Evolutionary conservation across 2,888 invertebrate species (phyloP).

Genomic region (Volucella inanis): DNA sequence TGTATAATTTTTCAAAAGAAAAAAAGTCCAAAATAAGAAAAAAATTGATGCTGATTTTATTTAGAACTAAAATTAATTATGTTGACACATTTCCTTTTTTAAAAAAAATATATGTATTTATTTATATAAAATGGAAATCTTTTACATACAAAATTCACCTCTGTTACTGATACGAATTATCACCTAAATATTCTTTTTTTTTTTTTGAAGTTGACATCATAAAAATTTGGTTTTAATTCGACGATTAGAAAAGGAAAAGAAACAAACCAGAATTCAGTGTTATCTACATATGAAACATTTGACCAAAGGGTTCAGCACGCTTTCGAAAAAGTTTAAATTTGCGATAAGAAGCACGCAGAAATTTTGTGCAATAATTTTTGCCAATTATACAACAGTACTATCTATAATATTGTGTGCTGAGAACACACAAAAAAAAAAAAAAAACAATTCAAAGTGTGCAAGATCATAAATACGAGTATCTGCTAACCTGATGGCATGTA

Average conservation of each 20-base stretch:
- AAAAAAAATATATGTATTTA: background rate
- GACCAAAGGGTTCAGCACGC: conserved; percentile 65
- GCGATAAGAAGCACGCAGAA: background rate
- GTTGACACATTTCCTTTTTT: background rate
- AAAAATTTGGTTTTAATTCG: conserved; percentile 11
- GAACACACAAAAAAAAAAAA: no score
- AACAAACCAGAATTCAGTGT: conserved; percentile 3
- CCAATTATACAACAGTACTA: no score
- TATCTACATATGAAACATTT: conserved; percentile 47
- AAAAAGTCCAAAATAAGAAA: no score
- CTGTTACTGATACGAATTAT: conserved; percentile 14
- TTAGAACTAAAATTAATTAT: no score
- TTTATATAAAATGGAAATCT: no score
- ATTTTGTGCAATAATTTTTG: background rate
- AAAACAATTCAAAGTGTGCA: no score
- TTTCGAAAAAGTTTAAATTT: conserved; percentile 45
- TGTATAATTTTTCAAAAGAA: no score
- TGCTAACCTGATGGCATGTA: background rate
- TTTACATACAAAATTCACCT: background rate
- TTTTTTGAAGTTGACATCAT: conserved; percentile 15
- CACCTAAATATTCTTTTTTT: background rate
- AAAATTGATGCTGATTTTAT: no score
- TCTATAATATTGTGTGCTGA: no score
- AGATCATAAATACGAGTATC: background rate
- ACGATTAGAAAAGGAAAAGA: background rate